phyloP scores from a whole-genome alignment of 1,140 invertebrate genomes.

The Ceratina calcarata region DNA sequence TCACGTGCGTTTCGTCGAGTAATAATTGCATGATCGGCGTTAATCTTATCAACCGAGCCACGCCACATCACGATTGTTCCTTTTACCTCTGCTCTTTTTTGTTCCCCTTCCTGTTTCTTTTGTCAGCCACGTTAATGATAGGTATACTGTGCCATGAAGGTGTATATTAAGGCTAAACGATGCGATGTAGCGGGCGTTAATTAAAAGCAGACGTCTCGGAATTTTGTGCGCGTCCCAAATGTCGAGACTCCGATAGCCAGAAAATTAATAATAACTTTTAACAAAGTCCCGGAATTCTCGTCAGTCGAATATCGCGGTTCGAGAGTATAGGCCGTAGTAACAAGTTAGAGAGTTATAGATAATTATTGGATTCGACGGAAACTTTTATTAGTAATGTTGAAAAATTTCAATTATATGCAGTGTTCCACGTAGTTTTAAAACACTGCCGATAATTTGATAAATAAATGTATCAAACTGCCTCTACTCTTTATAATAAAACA shows the following conservation, averaged over 20 bases:
- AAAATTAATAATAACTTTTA: slow-evolving; percentile 68
- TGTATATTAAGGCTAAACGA: slow-evolving; percentile 42
- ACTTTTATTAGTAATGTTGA: slow-evolving; percentile 20
- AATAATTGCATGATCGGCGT: slow-evolving; percentile 2
- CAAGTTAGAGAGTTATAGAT: slow-evolving; percentile 43
- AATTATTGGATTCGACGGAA: slow-evolving; percentile 58
- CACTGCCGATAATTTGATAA: too few species aligned
- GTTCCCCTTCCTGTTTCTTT: background rate
- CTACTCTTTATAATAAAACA: too few species aligned
- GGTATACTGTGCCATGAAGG: slow-evolving; percentile 2
- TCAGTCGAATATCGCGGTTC: slow-evolving; percentile 41
- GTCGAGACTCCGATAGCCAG: slow-evolving; percentile 57
- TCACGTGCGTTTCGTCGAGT: background rate
- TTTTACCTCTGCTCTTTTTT: background rate
- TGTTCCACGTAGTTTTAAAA: too few species aligned
- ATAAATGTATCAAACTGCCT: too few species aligned
- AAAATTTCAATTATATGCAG: too few species aligned
- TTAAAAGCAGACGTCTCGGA: slow-evolving; percentile 65
- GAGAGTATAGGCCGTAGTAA: slow-evolving; percentile 26
- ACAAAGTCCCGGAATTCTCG: slow-evolving; percentile 58
- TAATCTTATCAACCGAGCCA: slow-evolving; percentile 14
- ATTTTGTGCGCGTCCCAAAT: slow-evolving; percentile 62
- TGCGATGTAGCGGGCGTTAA: slow-evolving; percentile 50
- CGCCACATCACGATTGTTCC: background rate
- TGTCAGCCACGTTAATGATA: background rate